phyloP scores from a whole-genome alignment of 2,797 vertebrate genomes.

The Epinephelus coioides region DNA sequence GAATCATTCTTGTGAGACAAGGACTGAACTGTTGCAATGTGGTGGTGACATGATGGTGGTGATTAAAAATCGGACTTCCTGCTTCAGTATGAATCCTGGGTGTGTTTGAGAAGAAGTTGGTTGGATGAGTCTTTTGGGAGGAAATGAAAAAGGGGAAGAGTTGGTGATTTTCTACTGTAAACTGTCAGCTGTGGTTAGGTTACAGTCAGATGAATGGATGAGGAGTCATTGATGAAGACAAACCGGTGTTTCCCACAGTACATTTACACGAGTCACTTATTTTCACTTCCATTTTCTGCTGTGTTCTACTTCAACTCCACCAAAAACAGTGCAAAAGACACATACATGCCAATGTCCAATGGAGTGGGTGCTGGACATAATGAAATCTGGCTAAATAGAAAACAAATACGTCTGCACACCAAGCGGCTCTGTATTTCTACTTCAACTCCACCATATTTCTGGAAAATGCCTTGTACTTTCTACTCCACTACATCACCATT shows the following conservation, averaged over 20 bases:
- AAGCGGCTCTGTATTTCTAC: too few relatives aligned
- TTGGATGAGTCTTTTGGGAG: neutral
- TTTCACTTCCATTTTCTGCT: neutral
- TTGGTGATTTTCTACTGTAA: constrained; percentile 15
- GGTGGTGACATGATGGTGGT: neutral
- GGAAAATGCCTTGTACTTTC: neutral
- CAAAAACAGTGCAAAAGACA: too few relatives aligned
- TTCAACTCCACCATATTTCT: neutral
- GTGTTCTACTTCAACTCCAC: too few relatives aligned
- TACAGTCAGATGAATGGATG: constrained; percentile 2
- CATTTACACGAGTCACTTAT: neutral
- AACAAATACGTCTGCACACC: too few relatives aligned
- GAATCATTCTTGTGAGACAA: neutral
- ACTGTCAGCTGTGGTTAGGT: neutral
- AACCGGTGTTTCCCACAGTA: neutral
- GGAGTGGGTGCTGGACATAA: too few relatives aligned
- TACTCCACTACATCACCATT: neutral
- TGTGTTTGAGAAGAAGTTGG: constrained; percentile 38
- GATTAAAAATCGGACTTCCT: neutral
- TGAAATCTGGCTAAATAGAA: too few relatives aligned
- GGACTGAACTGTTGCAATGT: neutral
- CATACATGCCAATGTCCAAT: too few relatives aligned
- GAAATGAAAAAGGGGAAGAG: constrained; percentile 40
- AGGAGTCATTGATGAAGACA: constrained; percentile 10
- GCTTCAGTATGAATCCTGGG: neutral